A percentile compares a stretch with the other conserved stretches of the same genome.
Conservation (phyloP, 1,140 invertebrate species). For the Gryllus bimaculatus region DNA sequence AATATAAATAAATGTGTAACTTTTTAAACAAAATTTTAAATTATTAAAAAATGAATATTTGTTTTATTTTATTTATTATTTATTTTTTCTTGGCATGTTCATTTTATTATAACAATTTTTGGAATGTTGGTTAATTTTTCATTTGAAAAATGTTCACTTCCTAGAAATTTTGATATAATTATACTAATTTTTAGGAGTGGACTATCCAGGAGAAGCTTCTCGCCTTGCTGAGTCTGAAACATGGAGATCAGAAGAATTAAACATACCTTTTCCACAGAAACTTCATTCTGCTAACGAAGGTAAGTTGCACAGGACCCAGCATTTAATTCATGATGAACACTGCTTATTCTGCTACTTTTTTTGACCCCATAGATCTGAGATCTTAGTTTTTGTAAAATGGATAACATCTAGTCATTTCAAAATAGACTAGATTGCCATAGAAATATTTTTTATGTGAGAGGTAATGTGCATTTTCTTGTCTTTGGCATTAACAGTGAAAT, state of each 20-base stretch:
- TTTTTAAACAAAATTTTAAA: too few species aligned
- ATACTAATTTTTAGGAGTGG: not conserved
- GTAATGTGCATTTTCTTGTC: too few species aligned
- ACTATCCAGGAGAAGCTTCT: constrained; percentile 5
- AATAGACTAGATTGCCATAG: not conserved
- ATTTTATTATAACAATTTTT: too few species aligned
- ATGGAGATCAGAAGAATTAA: not conserved
- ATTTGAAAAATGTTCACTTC: too few species aligned
- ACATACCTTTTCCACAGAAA: not conserved
- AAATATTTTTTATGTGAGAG: too few species aligned
- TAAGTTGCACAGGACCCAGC: not conserved
- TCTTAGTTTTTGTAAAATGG: not conserved
- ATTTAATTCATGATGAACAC: not conserved
- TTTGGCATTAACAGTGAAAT: not conserved
- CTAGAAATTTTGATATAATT: too few species aligned
- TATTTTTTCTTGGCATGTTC: too few species aligned
- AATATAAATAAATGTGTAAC: too few species aligned
- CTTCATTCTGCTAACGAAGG: not conserved
- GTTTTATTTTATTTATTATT: too few species aligned
- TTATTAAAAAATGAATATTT: too few species aligned
- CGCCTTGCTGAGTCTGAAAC: constrained; percentile 8
- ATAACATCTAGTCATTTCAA: not conserved
- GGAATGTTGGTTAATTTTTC: too few species aligned
- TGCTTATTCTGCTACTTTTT: not conserved
- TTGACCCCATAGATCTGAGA: not conserved